These are phyloP conservation scores for Ceratina australensis DNA, from an alignment of 1,140 invertebrate genomes.

Conservation along the genomic window DNA sequence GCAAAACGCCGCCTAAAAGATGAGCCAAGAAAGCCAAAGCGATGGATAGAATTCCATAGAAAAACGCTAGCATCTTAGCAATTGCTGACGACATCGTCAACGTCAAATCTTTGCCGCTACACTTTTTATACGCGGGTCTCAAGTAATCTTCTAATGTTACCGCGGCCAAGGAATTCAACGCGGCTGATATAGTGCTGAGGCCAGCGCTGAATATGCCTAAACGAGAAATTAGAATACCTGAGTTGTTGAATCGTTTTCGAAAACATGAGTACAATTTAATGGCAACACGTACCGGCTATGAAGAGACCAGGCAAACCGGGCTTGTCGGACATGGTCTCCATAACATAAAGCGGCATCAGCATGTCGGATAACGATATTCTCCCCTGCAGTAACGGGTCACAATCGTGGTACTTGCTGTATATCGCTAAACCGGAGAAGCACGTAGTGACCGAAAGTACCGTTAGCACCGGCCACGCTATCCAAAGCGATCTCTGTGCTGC, in stretches of 20 bases:
- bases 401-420: conserved; percentile 87
- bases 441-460: conserved; percentile 84
- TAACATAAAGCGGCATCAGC: conserved; percentile 89
- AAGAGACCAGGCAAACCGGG: conserved; percentile 90
- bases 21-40: conserved; percentile 88
- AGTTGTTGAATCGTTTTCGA: too few species aligned
- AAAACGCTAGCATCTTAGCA: conserved; percentile 83
- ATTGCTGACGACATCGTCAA: conserved; percentile 70
- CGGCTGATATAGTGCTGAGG: conserved; percentile 91
- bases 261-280: too few species aligned
- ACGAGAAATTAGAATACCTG: conserved; percentile 7
- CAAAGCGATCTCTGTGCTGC: conserved; percentile 84
- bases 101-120: conserved; percentile 58
- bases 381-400: conserved; percentile 85
- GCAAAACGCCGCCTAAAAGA: conserved; percentile 85
- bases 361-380: conserved; percentile 81
- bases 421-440: conserved; percentile 89
- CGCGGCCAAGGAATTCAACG: conserved; percentile 91
- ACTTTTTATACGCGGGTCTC: conserved; percentile 74
- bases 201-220: conserved; percentile 90
- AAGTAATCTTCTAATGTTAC: conserved; percentile 93
- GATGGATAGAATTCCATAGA: conserved; percentile 86
- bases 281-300: conserved; percentile 81
- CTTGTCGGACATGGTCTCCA: conserved; percentile 85
- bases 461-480: conserved; percentile 86